Evolutionary conservation across 2,888 invertebrate species (phyloP).

Genomic region (Melanargia galathea): DNA sequence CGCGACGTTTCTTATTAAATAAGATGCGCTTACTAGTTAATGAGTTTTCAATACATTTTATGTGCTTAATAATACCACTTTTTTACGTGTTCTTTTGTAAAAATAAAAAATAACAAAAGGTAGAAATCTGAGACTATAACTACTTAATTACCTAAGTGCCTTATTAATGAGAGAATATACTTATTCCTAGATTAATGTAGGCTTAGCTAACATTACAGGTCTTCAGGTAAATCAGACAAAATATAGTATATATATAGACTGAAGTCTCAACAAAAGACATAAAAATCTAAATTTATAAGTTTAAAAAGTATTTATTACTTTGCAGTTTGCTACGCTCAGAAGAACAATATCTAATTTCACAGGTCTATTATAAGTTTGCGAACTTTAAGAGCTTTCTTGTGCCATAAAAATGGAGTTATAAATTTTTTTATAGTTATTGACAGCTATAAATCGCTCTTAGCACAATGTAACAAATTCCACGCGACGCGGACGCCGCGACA

Average conservation of each 20-base stretch:
- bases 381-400: constrained; percentile 8
- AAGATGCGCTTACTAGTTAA: too few relatives aligned
- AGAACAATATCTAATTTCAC: background rate
- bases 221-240: background rate
- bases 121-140: too few relatives aligned
- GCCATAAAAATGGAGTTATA: constrained; percentile 13
- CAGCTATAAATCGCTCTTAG: constrained; percentile 16
- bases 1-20: too few relatives aligned
- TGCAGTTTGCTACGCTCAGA: background rate
- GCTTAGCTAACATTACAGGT: too few relatives aligned
- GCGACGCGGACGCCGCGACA: constrained; percentile 1
- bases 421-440: constrained; percentile 22
- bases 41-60: too few relatives aligned
- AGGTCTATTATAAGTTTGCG: background rate
- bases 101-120: too few relatives aligned
- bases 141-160: too few relatives aligned
- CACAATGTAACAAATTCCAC: constrained; percentile 18
- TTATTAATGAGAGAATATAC: too few relatives aligned
- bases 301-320: background rate
- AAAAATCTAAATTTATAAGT: background rate
- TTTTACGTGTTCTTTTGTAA: too few relatives aligned
- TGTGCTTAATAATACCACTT: too few relatives aligned
- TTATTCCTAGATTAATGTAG: too few relatives aligned
- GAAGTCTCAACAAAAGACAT: background rate
- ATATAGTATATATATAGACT: background rate